Base-by-base conservation (phyloP, 2,113 vertebrate species). In the Ardeotis arabs region DNA sequence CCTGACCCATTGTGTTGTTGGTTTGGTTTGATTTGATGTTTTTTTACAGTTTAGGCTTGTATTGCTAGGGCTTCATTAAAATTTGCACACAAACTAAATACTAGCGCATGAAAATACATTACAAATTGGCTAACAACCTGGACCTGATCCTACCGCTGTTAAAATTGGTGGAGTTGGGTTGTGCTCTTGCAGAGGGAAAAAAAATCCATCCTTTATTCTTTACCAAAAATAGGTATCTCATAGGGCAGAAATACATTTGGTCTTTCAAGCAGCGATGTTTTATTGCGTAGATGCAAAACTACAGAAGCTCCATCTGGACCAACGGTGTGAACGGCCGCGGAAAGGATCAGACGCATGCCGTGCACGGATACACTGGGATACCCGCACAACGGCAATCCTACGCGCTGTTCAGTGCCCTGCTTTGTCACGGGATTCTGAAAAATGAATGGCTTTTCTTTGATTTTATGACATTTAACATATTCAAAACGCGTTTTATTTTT, bases 261-360 rank as follows among this genome's bases (percentile, higher is more conserved):
- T 18, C 47, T 41, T 31, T 47, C 60, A 59, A 5, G 12, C 58
- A 49, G 19, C 45, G 4, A 11, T 3, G 27, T 44, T 29, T n/a
- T 13, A 27, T 39, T 17, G 28, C 7, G 21, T 27, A 11, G 63
- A 41, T 31, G 39, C 35, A 16, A 25, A 82, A n/a, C 63, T 11
- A n/a, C 41, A 6, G 33, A 12, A 33, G 41, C 24, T 44, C 15
- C 41, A 44, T 44, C 41, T 44, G 35, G 50, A 44, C 70, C 39
- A 12, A 1, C 16, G 0, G 9, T 9, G 8, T 2, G 56, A 52
- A 41, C 2, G 47, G 53, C 64, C 2, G 3, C 11, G 15, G 41
- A 22, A 67, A 72, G 7, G 18, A 10, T 7, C 53, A 1, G 11
- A 25, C n/a, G 11, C 23, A 45, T 33, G 39, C 31, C 27, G 5